Base-by-base conservation (phyloP, 1,140 invertebrate genomes). In the Eubasilissa regina region DNA sequence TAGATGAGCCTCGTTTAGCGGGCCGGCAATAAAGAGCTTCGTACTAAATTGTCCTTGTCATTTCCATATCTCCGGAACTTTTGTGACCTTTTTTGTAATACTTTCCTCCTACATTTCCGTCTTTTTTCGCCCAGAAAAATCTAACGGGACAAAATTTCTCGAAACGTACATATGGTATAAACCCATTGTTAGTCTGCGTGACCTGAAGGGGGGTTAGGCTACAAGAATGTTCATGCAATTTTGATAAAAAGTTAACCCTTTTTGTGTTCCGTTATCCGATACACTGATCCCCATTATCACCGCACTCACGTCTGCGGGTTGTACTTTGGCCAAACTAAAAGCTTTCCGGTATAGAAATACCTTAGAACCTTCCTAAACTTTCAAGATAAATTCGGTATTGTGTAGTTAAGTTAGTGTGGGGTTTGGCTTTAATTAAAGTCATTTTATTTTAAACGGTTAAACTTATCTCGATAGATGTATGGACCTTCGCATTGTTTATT, bases 141-240 rank as follows among this genome's bases (percentile, higher is more conserved):
- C 6, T 35, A 35, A 35, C 25, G 25, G 25, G 25, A 1, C 25
- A 6, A 3, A 35, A 3, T 35, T 35, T 35, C 25, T 35, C 25
- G 25, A 35, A 6, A 35, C 1, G 25, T 15, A 51, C 21, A 9
- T 48, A 11, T 7, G 60, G 25, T 55, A 56, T 21, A 19, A 44
- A 60, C 15, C 55, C 55, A 19, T 75, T 58, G 75, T 19, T 15
- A 17, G 48, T 70, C 70, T 19, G 62, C 76, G 76, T 78, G 76
- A 78, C 76, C 64, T 19, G 9, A 43, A 51, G 44, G 15, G 13
- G 35, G 60, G 64, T 45, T 47, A 8, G 25, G 45, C 25, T 55
- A 11, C 25, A 62, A 70, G 64, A 51, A 68, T 17, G 68, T 78
- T 72, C 76, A 78, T 78, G 76, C 76, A 78, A 78, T 13, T 78